Evolutionary conservation across 2,113 vertebrate species (phyloP), one percentile per base, ranked within the genome.

Genomic region (Sinocyclocheilus maitianheensis): DNA sequence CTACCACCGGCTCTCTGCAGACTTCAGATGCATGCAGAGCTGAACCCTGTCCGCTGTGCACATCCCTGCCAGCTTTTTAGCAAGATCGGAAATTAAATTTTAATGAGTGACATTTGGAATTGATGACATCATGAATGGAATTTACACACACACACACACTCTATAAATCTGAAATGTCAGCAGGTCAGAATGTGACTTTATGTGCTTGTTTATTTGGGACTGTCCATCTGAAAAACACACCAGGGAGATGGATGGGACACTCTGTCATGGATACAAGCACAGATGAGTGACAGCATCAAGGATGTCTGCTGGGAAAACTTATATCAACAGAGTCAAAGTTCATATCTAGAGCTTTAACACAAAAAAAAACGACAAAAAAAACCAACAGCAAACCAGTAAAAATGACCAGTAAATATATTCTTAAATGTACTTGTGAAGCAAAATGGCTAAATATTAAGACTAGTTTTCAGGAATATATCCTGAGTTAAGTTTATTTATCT

Each of bases 41-140:
- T 24, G 9, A 30, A 37, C 24, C 10, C 16, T 34, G 34, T 81
- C 78, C n/a, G 12, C 1, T 2, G 3, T 5, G 0, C 2, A 30
- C 46, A 30, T 53, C 48, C 48, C 53, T 60, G 30, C 26, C 34
- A n/a, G 63, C 65, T 55, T 18, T 80, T 43, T 11, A 65, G 5
- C 48, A 5, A 10, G 58, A 65, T 46, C 13, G 5, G 10, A 71
- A 40, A 83, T 83, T n/a, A 71, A 55, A 83, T 11, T 34, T 83
- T 55, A 71, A 83, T 83, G 14, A 83, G 63, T 83, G 65, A 83
- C 67, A 83, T 83, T 83, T 58, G 30, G 26, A 83, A 83, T 24
- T 34, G 7, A 72, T 55, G 48, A 72, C 67, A 58, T 40, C 81
- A 72, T 24, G 24, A 83, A 55, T 83, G 46, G 46, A 71, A 51